Base-by-base conservation (phyloP, 2,888 invertebrate genomes). In the Melieria crassipennis region DNA sequence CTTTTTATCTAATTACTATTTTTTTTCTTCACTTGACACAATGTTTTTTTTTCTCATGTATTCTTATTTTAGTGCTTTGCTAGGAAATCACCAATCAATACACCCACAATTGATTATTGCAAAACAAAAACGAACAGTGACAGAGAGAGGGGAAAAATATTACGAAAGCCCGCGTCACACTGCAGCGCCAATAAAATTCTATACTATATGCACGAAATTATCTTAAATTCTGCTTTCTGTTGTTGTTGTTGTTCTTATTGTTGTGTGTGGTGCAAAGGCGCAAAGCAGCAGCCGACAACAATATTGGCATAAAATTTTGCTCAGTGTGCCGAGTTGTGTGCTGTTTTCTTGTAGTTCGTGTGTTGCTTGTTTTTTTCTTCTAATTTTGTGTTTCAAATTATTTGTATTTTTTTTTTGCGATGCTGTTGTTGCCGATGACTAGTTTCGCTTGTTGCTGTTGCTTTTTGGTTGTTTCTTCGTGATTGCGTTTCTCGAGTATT, bases 401-500 rank as follows among this genome's bases (percentile, higher is more conserved):
- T 30, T 30, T 30, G 30, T 30, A 2, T 30, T 30, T 6, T 60
- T 43, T 60, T 43, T 42, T 52, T 7, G 11, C 52, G 11, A 5
- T 50, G 7, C 9, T 10, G 7, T 43, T 67, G 56, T 58, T 65
- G 72, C 65, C 69, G 73, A 75, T 73, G 71, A 72, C 71, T 71
- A 65, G 69, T 50, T 71, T 70, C 52, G 62, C 13, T 52, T 67
- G 70, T 77, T 73, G 66, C 74, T 72, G 55, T 64, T 65, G 48
- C 69, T 73, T 64, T 74, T 7, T 52, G 11, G 11, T 9, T 52
- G n/a, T 52, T 13, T n/a, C 6, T 9, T n/a, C 11, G 13, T 52
- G 6, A 7, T 65, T 62, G 7, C 58, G 70, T 47, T 70, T 62
- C 56, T 47, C 30, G 30, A 30, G 30, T 30, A 30, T 71, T 56